Percentiles rank a stretch among this genome's conserved stretches.
phyloP scores from a whole-genome alignment of 2,113 vertebrate species.

The Chamaetylas fuelleborni region DNA sequence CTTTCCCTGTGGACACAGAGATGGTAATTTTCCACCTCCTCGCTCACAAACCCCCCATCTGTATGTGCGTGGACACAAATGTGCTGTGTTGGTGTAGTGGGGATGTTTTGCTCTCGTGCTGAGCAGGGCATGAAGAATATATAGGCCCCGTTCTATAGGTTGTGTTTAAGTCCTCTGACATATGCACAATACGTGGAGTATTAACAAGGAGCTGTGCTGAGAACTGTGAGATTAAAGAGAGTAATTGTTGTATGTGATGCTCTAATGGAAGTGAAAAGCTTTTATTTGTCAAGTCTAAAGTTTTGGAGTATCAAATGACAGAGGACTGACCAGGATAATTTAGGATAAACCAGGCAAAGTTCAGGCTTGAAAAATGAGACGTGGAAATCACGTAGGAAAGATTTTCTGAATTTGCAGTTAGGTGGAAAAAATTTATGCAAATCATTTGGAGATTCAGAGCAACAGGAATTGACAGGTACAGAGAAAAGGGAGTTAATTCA shows the following conservation, averaged over 20 bases:
- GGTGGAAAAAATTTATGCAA: neutral
- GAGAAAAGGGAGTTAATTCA: neutral
- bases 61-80: fast-evolving
- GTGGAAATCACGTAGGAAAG: neutral
- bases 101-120: neutral
- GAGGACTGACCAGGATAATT: neutral
- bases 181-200: neutral
- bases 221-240: neutral
- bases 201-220: neutral
- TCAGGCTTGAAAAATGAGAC: neutral
- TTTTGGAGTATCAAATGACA: neutral
- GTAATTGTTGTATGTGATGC: neutral
- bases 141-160: neutral
- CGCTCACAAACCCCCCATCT: fast-evolving
- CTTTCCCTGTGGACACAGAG: neutral
- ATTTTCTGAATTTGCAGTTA: neutral
- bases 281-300: neutral
- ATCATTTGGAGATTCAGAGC: neutral
- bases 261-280: neutral
- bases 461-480: neutral
- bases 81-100: neutral
- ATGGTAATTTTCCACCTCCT: neutral
- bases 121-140: neutral
- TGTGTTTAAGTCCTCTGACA: neutral
- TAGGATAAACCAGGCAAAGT: neutral